Evolutionary conservation across 2,797 vertebrate species (phyloP), one percentile per base, ranked within the genome.

Genomic region (Phrynocephalus vlangalii): DNA sequence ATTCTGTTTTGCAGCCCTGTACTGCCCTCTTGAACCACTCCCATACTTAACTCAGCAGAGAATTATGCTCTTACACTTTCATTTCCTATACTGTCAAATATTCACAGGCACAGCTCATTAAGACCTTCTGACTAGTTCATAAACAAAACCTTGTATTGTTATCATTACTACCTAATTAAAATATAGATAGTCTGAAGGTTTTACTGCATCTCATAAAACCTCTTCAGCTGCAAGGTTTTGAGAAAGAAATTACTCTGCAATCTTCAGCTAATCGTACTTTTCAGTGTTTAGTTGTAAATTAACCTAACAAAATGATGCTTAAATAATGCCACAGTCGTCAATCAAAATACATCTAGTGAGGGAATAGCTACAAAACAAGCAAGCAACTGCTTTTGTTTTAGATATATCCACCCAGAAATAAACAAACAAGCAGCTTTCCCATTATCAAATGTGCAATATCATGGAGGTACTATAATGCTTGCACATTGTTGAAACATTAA

Each of bases 21-120:
- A 87, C 2, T 76, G 52, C 1, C 44, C 48, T 86, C 75, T 44
- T 79, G 28, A 93, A 92, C 91, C 71, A 82, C 33, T 84, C 52
- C 30, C 60, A 86, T 9, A 83, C 68, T 86, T 79, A 93, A 83
- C 68, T 86, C 78, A 93, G 80, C 73, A 89, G 48, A 86, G 73
- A 92, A 81, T 18, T 82, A 56, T 56, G 3, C 2, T 90, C 16
- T 63, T 0, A 0, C 13, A 56, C 2, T 95, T 95, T 93, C 78
- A 93, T 95, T 93, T 94, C 84, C 81, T 95, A 80, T 70, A 79
- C 92, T 92, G 91, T 94, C 92, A 88, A 9, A 95, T 94, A 95
- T 94, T 94, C 94, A 95, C 90, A 95, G 92, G 95, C 94, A 95
- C 90, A 95, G 92, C 83, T 94, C 91, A 95, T 94, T 96, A 92